Base-by-base conservation (phyloP, 2,888 invertebrate genomes). In the Esperia sulphurella region DNA sequence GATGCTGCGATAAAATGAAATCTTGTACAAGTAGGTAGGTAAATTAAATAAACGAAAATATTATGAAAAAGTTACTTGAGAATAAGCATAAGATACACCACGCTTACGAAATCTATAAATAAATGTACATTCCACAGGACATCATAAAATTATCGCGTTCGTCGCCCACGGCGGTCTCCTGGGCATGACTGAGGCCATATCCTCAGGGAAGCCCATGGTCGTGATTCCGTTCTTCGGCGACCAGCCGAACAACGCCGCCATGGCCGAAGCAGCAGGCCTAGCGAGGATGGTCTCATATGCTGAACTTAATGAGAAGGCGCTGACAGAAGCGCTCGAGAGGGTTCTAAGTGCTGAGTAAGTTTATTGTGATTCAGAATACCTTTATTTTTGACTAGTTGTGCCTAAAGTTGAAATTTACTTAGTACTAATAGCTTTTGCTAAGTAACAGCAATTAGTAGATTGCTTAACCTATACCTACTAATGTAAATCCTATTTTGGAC, bases 161-260 rank as follows among this genome's bases (percentile, higher is more conserved):
- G 86, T 93, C 38, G 88, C 90, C 0, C 93, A 93, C 61, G 92
- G 92, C 0, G 93, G 93, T 2, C 80, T 93, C 2, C 75, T 92
- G 30, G 92, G 93, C 33, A 90, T 91, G 71, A 92, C 91, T 0
- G 93, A 93, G 57, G 92, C 92, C 0, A 87, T 92, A 10, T 87
- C 92, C 8, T 90, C 90, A 0, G 93, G 92, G 1, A 92, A 92
- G 46, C 93, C 93, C 5, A 90, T 91, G 75, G 65, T 93, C 45
- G 85, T 91, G 37, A 86, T 93, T 54, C 93, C 93, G 0, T 92
- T 92, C 77, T 92, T 91, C 61, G 93, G 92, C 13, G 93, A 93
- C 71, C 93, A 93, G 72, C 86, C 87, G 9, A 70, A 83, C 37
- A 93, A 93, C 60, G 92, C 90, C 0, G 86, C 83, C 2, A 85